Base-by-base conservation (phyloP, 2,797 vertebrate species). In the Peromyscus nudipes region DNA sequence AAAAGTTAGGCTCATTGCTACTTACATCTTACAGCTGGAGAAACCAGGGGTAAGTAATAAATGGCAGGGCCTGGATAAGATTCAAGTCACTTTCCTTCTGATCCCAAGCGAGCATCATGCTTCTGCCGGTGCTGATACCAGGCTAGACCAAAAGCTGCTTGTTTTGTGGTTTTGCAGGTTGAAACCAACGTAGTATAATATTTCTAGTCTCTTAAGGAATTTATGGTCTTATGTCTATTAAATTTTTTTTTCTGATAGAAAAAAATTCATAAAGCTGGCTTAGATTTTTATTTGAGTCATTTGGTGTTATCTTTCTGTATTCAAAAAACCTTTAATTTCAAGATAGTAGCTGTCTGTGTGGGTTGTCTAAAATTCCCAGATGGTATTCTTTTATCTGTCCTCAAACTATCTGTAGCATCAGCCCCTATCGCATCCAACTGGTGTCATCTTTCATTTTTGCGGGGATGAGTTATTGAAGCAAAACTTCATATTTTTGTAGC, bases 391-490 rank as follows among this genome's bases (percentile, higher is more conserved):
- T 95, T 83, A 80, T 94, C 85, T 91, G 79, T 96, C 95, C 87
- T 96, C 79, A 69, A 60, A 31, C 96, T 95, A 92, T 97, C 97
- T 98, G 97, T 60, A 89, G 69, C 71, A 81, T 91, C 94, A 97
- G 12, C 84, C 69, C 69, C 81, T 60, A 62, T 96, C 90, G 93
- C 6, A 95, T 92, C 79, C 80, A 95, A 23, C 80, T 95, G 94
- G n/a, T 97, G 49, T 92, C 75, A 77, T 94, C 92, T 95, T 92
- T 96, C 95, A 95, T 86, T 97, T 97, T 83, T 94, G 89, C 75
- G 94, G 64, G 88, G 79, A 60, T 82, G 60, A 95, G 92, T 97
- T 96, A 95, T 97, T 97, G 92, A 97, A 98, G 94, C 94, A 97
- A 95, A 92, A 92, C 71, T 93, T 97, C 83, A 75, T 95, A 77